Conservation (phyloP, 2,797 vertebrate genomes). For the Arrhamphus sclerolepis region DNA sequence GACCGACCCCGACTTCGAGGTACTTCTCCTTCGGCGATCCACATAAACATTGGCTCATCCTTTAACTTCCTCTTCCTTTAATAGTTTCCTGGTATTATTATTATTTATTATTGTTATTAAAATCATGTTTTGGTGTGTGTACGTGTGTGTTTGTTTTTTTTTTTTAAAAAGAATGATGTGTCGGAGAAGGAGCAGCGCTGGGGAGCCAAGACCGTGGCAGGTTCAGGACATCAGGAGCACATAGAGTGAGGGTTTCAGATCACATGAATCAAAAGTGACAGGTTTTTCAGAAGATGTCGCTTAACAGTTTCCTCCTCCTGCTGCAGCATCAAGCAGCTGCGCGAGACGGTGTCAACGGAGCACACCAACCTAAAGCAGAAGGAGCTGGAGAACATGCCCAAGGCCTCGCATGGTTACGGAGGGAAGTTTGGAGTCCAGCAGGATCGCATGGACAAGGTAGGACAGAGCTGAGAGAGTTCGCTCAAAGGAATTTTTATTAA, state of each 20-base stretch:
- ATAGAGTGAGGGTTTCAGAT: constrained; percentile 87
- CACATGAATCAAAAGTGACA: neutral
- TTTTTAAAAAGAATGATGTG: constrained; percentile 91
- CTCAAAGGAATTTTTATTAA: too few species aligned
- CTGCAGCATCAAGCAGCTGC: constrained; percentile 87
- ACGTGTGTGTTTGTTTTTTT: constrained; percentile 8
- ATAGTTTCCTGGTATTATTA: fast-evolving
- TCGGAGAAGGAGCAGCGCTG: constrained; percentile 96
- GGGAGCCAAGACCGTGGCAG: constrained; percentile 94
- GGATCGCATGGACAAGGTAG: constrained; percentile 95
- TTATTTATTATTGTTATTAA: too few species aligned
- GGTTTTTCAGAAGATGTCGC: too few species aligned
- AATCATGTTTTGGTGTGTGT: too few species aligned
- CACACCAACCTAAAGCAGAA: constrained; percentile 90
- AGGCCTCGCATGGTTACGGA: constrained; percentile 93
- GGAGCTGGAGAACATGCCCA: constrained; percentile 88
- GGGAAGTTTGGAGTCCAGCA: constrained; percentile 94
- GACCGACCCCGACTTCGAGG: constrained; percentile 97
- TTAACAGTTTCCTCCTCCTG: neutral
- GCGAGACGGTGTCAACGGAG: constrained; percentile 90
- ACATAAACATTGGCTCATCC: too few species aligned
- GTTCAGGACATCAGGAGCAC: constrained; percentile 96
- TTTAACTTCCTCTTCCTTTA: neutral
- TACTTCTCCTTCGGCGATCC: constrained; percentile 38
- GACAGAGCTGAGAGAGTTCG: neutral